phyloP scores from a whole-genome alignment of 2,113 vertebrate species.

The Passer montanus region DNA sequence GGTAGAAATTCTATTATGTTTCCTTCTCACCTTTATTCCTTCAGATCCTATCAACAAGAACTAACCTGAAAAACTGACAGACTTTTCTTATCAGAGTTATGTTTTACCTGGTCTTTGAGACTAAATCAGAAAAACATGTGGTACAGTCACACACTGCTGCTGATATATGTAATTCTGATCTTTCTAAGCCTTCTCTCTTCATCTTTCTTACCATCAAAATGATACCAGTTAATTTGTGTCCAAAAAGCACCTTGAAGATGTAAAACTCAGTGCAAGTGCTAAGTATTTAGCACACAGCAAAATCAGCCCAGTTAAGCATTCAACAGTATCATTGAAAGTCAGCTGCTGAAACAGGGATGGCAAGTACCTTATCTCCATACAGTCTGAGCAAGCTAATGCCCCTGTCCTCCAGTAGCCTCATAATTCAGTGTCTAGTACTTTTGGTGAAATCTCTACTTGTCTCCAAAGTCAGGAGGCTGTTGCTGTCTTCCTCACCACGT shows the following conservation, averaged over 20 bases:
- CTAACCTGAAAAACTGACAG: not conserved
- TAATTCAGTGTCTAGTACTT: not conserved
- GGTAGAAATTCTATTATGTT: not conserved
- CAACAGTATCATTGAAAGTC: not conserved
- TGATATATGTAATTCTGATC: not conserved
- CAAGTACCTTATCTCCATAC: not conserved
- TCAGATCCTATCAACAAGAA: slow-evolving; percentile 1
- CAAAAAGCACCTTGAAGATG: not conserved
- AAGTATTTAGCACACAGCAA: not conserved
- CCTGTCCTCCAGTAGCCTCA: not conserved
- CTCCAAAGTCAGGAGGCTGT: not conserved
- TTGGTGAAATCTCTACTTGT: not conserved
- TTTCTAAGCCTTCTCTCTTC: not conserved
- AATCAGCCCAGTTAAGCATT: not conserved
- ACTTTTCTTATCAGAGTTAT: not conserved
- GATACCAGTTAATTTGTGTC: not conserved
- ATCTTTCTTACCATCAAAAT: slow-evolving; percentile 6
- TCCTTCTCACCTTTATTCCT: not conserved
- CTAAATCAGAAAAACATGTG: not conserved
- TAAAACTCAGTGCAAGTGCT: not conserved
- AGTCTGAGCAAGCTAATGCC: not conserved
- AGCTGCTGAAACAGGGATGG: not conserved
- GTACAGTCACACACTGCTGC: not conserved
- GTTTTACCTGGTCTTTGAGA: slow-evolving; percentile 3
- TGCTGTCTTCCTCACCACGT: not conserved